These are phyloP conservation scores for Entomobrya multifasciata DNA, from an alignment of 2,888 invertebrate genomes.

Conservation along the genomic window DNA sequence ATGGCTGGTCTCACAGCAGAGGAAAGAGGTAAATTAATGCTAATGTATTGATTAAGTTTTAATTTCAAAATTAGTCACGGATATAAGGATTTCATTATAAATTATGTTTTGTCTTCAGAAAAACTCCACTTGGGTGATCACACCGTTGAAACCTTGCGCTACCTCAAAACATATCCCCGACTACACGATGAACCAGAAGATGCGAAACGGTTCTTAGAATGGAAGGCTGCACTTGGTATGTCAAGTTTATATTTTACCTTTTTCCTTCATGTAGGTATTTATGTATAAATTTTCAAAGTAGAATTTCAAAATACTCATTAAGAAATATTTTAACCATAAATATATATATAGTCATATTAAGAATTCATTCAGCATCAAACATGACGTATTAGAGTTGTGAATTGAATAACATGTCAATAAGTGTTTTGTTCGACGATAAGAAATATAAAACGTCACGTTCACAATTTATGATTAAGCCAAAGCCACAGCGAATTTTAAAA, in stretches of 20 bases:
- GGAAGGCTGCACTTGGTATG: conserved; percentile 92
- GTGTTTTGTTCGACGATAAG: too few relatives aligned
- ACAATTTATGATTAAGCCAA: conserved; percentile 2
- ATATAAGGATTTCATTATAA: background rate
- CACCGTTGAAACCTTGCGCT: conserved; percentile 89
- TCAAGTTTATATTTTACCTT: background rate
- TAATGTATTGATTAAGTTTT: background rate
- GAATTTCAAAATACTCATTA: too few relatives aligned
- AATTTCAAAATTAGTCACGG: background rate
- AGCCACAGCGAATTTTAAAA: too few relatives aligned
- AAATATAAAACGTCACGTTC: background rate
- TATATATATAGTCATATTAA: background rate
- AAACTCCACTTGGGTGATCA: conserved; percentile 94
- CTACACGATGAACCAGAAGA: conserved; percentile 88
- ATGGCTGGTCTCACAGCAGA: conserved; percentile 92
- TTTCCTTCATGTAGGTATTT: background rate
- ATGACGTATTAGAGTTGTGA: background rate
- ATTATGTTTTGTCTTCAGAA: conserved; percentile 81
- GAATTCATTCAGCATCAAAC: background rate
- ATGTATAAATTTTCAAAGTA: background rate
- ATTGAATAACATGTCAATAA: conserved; percentile 44
- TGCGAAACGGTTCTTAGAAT: conserved; percentile 90
- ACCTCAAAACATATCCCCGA: conserved; percentile 88
- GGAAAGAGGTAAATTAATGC: conserved; percentile 85
- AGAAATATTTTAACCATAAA: background rate